Conservation (phyloP, 2,113 vertebrate genomes). For the Heterotilapia buettikoferi region DNA sequence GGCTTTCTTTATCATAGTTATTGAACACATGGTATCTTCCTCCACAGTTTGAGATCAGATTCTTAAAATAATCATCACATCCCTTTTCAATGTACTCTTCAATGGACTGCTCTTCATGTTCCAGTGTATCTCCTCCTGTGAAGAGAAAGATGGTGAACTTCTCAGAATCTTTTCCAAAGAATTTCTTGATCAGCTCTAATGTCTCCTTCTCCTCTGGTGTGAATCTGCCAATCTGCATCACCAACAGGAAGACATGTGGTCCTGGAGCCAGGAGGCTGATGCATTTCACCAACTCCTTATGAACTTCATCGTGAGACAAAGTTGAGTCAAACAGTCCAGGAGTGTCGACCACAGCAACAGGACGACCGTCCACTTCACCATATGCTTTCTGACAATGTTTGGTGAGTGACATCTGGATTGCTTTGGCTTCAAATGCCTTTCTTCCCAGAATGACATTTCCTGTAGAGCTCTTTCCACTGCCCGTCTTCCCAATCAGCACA, state of each 20-base stretch:
- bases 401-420: background rate
- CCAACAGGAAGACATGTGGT: background rate
- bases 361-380: background rate
- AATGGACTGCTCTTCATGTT: background rate
- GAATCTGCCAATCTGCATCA: background rate
- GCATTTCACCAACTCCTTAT: rapidly evolving
- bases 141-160: background rate
- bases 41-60: rapidly evolving
- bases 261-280: background rate
- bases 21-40: background rate
- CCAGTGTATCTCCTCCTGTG: background rate
- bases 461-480: background rate
- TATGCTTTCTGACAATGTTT: rapidly evolving
- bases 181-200: background rate
- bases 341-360: background rate
- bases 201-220: background rate
- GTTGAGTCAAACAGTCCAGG: background rate
- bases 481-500: background rate
- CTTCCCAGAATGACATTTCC: rapidly evolving
- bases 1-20: rapidly evolving
- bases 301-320: background rate
- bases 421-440: background rate
- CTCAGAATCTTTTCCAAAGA: background rate
- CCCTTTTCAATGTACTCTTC: background rate
- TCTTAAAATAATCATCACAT: rapidly evolving